Base-by-base conservation (phyloP, 2,888 invertebrate genomes). In the Hyposoter dolosus region DNA sequence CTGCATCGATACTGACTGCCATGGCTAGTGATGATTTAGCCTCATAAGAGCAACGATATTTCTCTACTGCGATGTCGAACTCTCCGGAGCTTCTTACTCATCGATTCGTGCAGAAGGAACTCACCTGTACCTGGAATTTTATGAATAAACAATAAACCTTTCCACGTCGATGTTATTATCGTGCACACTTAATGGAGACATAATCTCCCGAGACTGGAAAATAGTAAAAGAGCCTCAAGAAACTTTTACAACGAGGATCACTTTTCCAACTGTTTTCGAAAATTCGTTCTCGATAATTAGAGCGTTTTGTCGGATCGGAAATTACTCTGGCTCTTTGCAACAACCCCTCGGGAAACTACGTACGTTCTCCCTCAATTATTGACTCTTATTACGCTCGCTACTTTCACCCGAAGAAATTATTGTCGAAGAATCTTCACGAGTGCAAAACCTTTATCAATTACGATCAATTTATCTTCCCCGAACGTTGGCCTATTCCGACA, bases 1-100 rank as follows among this genome's bases (percentile, higher is more conserved):
- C 84, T 17, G 68, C 60, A 12, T 82, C 71, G 17, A 87, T 17
- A 23, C 71, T 84, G 5, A 50, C 19, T n/a, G 23, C 53, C 78
- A 79, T 79, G 23, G 19, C 40, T 6, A 65, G 10, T 19, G 28
- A 28, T 32, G 10, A 7, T 10, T 28, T 3, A 1, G 17, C 28
- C 71, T 9, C 47, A 12, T 9, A 7, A 23, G 5, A 32, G 50
- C 15, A 23, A 12, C 47, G 47, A 28, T 28, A 3, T 12, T 28
- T 56, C 23, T 23, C 56, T 56, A 56, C 56, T 56, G 23, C 56
- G 56, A 56, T 28, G 23, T 0, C 3, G 12, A 56, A 23, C 12
- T 56, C 12, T 5, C 23, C 12, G 10, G 9, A 23, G 23, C 12
- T 56, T 12, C 23, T 23, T 0, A 23, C 56, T 12, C 56, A 3